phyloP scores from a whole-genome alignment of 2,888 invertebrate genomes.

The Heterodera filipjevi region DNA sequence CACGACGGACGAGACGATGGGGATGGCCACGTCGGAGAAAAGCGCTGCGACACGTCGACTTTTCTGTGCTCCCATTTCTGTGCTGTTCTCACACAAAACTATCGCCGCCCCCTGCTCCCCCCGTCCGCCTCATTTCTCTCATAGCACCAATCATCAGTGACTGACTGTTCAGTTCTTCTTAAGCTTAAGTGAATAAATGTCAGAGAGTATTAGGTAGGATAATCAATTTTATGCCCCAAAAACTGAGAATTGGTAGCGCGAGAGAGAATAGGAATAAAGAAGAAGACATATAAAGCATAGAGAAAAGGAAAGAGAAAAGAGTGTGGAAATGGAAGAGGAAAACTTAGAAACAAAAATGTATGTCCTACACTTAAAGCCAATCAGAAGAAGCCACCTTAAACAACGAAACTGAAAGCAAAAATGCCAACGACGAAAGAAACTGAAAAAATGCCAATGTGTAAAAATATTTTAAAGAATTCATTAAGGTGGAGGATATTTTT shows the following conservation, averaged over 20 bases:
- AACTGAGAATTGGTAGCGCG: too few species aligned
- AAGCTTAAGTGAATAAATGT: constrained; percentile 18
- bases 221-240: too few species aligned
- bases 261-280: too few species aligned
- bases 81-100: neutral
- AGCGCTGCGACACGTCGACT: neutral
- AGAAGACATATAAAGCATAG: neutral
- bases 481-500: too few species aligned
- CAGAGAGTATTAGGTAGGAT: too few species aligned
- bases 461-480: too few species aligned
- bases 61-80: neutral
- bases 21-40: neutral
- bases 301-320: neutral
- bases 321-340: neutral
- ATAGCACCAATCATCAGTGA: constrained; percentile 12
- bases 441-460: too few species aligned
- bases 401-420: too few species aligned
- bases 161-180: neutral
- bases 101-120: too few species aligned
- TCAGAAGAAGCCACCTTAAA: neutral
- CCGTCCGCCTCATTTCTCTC: too few species aligned
- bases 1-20: neutral
- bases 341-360: neutral
- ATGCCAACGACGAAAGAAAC: too few species aligned
- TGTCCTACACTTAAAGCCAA: neutral